Evolutionary conservation across 92 coral and sea anemone species (phyloP), one percentile per base, ranked within the genome.

Genomic region (Epizoanthus stellaris): DNA sequence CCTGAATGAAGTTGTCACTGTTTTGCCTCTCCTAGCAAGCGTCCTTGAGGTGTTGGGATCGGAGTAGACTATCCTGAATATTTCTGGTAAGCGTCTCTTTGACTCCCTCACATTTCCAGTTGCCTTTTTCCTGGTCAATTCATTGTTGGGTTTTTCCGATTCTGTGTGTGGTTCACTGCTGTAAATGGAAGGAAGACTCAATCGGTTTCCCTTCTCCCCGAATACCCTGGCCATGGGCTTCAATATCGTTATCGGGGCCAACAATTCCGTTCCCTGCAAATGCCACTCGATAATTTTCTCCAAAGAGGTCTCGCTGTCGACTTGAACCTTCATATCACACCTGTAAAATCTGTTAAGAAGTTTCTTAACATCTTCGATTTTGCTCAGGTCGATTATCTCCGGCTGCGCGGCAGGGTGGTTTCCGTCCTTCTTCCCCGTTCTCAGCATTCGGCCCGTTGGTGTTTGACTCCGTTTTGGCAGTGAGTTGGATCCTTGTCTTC

Each of bases 261-360:
- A 49, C 19, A 72, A 7, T 34, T n/a, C 38, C 3, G 77, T 72
- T 4, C 77, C 38, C 52, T 72, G 77, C n/a, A 72, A 72, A 42
- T 72, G 77, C 77, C 77, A 72, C 42, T 72, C 58, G 7, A 72
- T 72, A 43, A 72, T 72, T 21, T 72, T 72, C 77, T 72, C 77
- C 59, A 72, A 21, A 11, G 77, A 42, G 14, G 52, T 57, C 23
- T n/a, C 39, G 5, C 52, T 57, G 16, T 72, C 57, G 11, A 72
- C 77, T 23, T 43, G 77, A 13, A 72, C 52, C 52, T 72, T 72
- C 77, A 72, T 72, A n/a, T 72, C 77, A 12, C 58, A 45, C 5
- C 77, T 54, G 59, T 72, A 72, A 34, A 72, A 72, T 72, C 77
- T 43, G 73, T 68, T 68, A 3, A 68, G 73, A 4, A 68, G 20